These are phyloP conservation scores for Fratercula arctica DNA, from an alignment of 2,797 vertebrate species.

Conservation along the genomic window DNA sequence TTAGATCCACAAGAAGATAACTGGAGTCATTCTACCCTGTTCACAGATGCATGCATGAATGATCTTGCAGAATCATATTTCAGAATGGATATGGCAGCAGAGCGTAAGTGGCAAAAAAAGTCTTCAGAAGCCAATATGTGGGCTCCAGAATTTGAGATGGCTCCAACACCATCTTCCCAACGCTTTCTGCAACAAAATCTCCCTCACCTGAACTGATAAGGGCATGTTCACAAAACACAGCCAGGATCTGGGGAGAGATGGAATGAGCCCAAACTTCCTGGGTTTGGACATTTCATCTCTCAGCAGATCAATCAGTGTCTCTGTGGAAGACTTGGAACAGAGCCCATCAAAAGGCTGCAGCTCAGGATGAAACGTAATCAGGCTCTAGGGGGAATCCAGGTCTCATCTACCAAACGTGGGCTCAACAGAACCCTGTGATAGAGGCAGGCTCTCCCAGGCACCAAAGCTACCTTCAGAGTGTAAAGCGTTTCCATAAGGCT, in stretches of 20 bases:
- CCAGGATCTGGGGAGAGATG: background rate
- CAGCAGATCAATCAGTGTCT: background rate
- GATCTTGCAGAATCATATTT: conserved; percentile 27
- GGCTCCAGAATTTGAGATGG: background rate
- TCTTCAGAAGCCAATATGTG: background rate
- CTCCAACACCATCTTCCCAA: background rate
- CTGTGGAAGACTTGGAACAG: background rate
- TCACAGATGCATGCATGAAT: conserved; percentile 53
- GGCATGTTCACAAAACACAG: background rate
- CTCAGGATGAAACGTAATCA: background rate
- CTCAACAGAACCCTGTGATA: background rate
- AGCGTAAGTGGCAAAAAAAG: background rate
- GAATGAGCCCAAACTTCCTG: background rate
- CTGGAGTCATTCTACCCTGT: conserved; percentile 19
- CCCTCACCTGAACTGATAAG: background rate
- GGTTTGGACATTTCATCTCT: background rate
- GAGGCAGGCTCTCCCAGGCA: background rate
- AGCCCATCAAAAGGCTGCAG: background rate
- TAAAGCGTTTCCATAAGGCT: conserved; percentile 94
- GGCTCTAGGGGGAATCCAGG: background rate
- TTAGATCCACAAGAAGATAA: conserved; percentile 71
- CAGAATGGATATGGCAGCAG: background rate
- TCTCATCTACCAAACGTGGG: background rate
- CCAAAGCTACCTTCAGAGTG: conserved; percentile 88
- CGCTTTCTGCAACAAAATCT: background rate